Evolutionary conservation across 2,888 invertebrate genomes (phyloP).

Genomic region (Pristionchus exspectatus): DNA sequence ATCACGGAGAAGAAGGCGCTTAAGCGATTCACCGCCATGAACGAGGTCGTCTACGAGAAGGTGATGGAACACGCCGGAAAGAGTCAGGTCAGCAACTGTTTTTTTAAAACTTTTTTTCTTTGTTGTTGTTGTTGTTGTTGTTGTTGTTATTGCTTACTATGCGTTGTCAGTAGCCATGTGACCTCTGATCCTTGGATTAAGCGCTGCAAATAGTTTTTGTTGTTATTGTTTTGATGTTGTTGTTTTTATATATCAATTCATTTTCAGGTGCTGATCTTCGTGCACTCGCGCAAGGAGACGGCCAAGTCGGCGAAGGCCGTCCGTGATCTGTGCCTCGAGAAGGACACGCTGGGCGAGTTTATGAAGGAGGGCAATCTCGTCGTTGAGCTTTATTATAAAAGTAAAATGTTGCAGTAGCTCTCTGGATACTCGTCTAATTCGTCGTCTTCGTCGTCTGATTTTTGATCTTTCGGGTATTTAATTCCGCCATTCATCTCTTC

Average conservation of each 20-base stretch:
- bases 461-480: too few relatives aligned
- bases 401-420: too few relatives aligned
- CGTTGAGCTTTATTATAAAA: too few relatives aligned
- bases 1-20: constrained; percentile 98
- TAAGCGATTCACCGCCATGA: constrained; percentile 95
- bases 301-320: constrained; percentile 96
- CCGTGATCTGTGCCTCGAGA: constrained; percentile 94
- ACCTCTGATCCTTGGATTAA: too few relatives aligned
- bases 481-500: too few relatives aligned
- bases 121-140: too few relatives aligned
- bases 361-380: constrained; percentile 95
- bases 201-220: not conserved
- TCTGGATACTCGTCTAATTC: too few relatives aligned
- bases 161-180: too few relatives aligned
- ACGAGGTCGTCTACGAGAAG: constrained; percentile 99
- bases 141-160: not conserved
- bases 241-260: not conserved
- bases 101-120: too few relatives aligned
- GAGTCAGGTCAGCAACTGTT: constrained; percentile 86
- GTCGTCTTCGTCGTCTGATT: too few relatives aligned
- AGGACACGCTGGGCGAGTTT: constrained; percentile 96
- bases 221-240: too few relatives aligned
- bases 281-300: constrained; percentile 98
- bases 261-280: constrained; percentile 89
- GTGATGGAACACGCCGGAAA: constrained; percentile 98